A percentile compares a stretch with the other conserved stretches of the same genome.
phyloP scores from a whole-genome alignment of 37 sponge, comb jelly and placozoan genomes.

The Halichondria panicea region DNA sequence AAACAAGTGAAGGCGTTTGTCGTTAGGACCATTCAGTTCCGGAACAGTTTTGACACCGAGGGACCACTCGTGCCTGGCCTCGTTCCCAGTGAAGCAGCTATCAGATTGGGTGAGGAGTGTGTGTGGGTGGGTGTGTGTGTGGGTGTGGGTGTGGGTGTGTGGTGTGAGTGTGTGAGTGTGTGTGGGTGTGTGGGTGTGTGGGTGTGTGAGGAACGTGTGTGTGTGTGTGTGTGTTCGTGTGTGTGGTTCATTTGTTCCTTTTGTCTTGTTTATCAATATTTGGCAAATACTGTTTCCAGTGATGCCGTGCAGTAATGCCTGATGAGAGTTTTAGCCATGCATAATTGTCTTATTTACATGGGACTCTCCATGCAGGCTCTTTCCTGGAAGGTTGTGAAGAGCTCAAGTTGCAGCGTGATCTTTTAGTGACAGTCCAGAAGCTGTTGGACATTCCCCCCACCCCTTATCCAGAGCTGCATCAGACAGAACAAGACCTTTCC shows the following conservation, averaged over 20 bases:
- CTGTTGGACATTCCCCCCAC: constrained; percentile 69
- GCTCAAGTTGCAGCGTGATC: constrained; percentile 30
- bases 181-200: background rate
- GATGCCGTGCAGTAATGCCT: background rate
- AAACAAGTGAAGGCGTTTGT: constrained; percentile 79
- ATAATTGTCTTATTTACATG: background rate
- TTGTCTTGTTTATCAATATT: too few relatives aligned
- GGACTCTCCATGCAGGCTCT: constrained; percentile 19
- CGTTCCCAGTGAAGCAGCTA: constrained; percentile 69
- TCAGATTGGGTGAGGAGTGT: constrained; percentile 62
- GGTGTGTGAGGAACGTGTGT: background rate
- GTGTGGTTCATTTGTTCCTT: too few relatives aligned
- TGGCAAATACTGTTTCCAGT: background rate
- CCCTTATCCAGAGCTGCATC: constrained; percentile 78
- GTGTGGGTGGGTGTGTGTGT: background rate
- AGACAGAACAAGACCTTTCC: constrained; percentile 76
- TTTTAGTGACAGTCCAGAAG: constrained; percentile 79
- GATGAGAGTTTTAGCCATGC: background rate
- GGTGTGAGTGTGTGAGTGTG: constrained; percentile 6
- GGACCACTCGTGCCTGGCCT: constrained; percentile 87
- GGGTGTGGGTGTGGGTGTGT: background rate
- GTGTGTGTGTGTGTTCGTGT: too few relatives aligned
- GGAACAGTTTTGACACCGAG: constrained; percentile 92
- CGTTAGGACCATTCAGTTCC: constrained; percentile 84
- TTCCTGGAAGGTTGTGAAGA: constrained; percentile 63